phyloP scores from a whole-genome alignment of 2,797 vertebrate genomes.

The Gallinago stenura region DNA sequence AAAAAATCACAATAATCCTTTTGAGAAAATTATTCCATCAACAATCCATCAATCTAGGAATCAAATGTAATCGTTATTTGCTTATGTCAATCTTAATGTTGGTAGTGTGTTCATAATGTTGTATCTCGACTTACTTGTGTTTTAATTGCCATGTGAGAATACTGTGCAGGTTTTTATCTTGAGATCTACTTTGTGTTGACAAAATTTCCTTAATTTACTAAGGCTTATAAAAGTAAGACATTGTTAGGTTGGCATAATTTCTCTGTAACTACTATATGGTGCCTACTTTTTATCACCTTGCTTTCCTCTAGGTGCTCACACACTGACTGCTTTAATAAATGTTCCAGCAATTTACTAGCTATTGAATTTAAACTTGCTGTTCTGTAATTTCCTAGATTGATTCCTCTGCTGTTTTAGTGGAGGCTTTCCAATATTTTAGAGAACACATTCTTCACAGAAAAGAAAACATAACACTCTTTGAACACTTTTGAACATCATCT shows the following conservation, averaged over 20 bases:
- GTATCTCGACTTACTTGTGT: neutral
- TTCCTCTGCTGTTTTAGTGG: conserved; percentile 29
- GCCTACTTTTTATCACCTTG: conserved; percentile 70
- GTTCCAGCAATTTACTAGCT: conserved; percentile 72
- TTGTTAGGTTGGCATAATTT: conserved; percentile 72
- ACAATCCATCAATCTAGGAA: neutral
- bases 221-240: conserved; percentile 54
- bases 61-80: neutral
- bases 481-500: neutral
- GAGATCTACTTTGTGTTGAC: conserved; percentile 15
- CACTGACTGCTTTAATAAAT: conserved; percentile 75
- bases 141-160: neutral
- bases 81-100: neutral
- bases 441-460: neutral
- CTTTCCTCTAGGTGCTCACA: conserved; percentile 69
- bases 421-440: conserved; percentile 13
- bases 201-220: conserved; percentile 49
- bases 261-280: conserved; percentile 49
- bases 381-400: conserved; percentile 57
- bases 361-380: conserved; percentile 76
- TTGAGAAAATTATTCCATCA: neutral
- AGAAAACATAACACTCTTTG: neutral
- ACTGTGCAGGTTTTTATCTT: neutral
- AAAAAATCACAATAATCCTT: neutral
- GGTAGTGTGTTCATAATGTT: neutral